phyloP scores from a whole-genome alignment of 2,113 vertebrate genomes.

The Cromileptes altivelis region DNA sequence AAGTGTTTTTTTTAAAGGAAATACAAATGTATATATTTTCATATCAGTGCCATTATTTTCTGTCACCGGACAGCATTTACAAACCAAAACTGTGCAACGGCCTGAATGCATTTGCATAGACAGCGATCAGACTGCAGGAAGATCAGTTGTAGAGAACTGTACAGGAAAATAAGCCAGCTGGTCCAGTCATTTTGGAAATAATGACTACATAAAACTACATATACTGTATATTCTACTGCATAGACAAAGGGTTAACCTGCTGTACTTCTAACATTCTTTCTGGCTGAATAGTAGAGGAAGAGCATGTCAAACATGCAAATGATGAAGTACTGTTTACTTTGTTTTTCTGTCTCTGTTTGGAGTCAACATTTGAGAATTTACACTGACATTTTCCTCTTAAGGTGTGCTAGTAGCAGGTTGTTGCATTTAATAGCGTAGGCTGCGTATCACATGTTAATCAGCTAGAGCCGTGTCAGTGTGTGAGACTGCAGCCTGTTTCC shows the following conservation, averaged over 20 bases:
- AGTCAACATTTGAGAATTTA: background rate
- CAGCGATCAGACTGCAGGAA: background rate
- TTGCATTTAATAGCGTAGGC: background rate
- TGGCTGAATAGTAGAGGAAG: constrained; percentile 48
- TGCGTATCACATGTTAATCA: background rate
- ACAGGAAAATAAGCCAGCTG: background rate
- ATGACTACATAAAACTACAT: background rate
- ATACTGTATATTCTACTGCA: too few relatives aligned
- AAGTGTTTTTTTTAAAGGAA: background rate
- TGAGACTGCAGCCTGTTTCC: background rate
- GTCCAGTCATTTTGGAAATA: background rate
- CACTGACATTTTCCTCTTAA: background rate
- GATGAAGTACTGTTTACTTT: too few relatives aligned
- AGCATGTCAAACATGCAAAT: background rate
- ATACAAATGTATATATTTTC: constrained; percentile 36
- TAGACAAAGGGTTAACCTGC: background rate
- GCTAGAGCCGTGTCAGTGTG: background rate
- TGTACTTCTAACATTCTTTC: background rate
- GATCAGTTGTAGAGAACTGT: background rate
- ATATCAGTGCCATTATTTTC: background rate
- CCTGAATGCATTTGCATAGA: constrained; percentile 7
- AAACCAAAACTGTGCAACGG: background rate
- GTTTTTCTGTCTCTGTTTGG: background rate
- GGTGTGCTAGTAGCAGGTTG: background rate
- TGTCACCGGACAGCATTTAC: background rate